Base-by-base conservation (phyloP, 2,888 invertebrate species). In the Drosophila nigritarsus region DNA sequence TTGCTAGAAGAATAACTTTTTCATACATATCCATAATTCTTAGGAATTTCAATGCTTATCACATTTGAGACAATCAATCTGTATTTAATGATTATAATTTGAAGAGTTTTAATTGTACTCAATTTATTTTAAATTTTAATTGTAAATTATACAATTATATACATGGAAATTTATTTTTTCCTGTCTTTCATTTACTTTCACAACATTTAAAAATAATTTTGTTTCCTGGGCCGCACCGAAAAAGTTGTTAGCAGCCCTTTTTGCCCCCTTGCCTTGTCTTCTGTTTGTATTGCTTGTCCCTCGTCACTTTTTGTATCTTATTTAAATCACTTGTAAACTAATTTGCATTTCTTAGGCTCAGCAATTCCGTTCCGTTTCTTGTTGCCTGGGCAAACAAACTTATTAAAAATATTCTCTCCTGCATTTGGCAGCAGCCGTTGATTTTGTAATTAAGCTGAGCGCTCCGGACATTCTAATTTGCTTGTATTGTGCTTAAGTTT, bases 251-350 rank as follows among this genome's bases (percentile, higher is more conserved):
- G 70, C 51, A 80, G 51, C 64, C 68, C 64, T 78, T 78, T 75
- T 49, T 67, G n/a, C n/a, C n/a, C n/a, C n/a, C 49, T 56, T 50
- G 27, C 13, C 55, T 40, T 20, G 32, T 51, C 9, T 11, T 53
- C 40, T 50, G 62, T 59, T 63, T 80, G 45, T 59, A 20, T 68
- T 71, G 45, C 61, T 65, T 61, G 80, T 77, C 89, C 85, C 82
- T 87, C 73, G 82, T 86, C 89, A 82, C 70, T 82, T 82, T 81
- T 79, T 80, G 79, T 75, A 79, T 78, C 80, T 88, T 89, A 88
- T 85, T 85, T 82, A 87, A 87, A 87, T 89, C 87, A 82, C 78
- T 83, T 87, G 78, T 87, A 79, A 84, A 73, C 85, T 89, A 83
- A 86, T 86, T 86, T 86, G 89, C 84, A 86, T 86, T 89, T 85